Base-by-base conservation (phyloP, 2,797 vertebrate species). In the Brotogeris chrysoptera region DNA sequence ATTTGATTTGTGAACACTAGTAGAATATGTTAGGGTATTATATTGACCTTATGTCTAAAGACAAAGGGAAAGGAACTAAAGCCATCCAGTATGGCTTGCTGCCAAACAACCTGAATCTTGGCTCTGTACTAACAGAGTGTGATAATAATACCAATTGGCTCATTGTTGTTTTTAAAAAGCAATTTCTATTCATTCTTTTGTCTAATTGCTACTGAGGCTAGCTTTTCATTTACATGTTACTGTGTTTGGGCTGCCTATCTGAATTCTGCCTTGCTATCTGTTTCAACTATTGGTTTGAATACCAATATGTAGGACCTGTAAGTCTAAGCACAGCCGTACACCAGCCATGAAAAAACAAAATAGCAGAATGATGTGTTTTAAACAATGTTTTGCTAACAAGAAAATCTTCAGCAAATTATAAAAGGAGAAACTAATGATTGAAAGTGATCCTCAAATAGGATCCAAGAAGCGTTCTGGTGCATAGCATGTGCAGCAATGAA, bases 101-200 rank as follows among this genome's bases (percentile, higher is more conserved):
- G 84, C 81, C 90, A 92, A 81, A 21, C 46, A 81, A 80, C 84
- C 61, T 88, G 64, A 91, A 65, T 47, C 41, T 78, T 80, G 55
- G 52, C 46, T 93, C 36, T 46, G 23, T n/a, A 46, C 69, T 69
- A 55, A 39, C 63, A 70, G 52, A 57, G 55, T 7, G 20, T 36
- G 53, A 90, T 95, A 95, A 93, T 90, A 84, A 89, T 65, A 94
- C 49, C 85, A 91, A 95, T 47, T 93, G 86, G 61, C 47, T 95
- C 63, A 78, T 18, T 69, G n/a, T 82, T 41, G 91, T 90, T 41
- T 60, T 30, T 61, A 30, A 88, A 90, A 82, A 93, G 50, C 38
- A 49, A 64, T 77, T 90, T 83, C 66, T 65, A 57, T 66, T 89
- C 21, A 47, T 80, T 70, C 47, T 66, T 52, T 6, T 53, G 36